These are phyloP conservation scores for Lerista edwardsae DNA, from an alignment of 2,797 vertebrate genomes.

Conservation along the genomic window DNA sequence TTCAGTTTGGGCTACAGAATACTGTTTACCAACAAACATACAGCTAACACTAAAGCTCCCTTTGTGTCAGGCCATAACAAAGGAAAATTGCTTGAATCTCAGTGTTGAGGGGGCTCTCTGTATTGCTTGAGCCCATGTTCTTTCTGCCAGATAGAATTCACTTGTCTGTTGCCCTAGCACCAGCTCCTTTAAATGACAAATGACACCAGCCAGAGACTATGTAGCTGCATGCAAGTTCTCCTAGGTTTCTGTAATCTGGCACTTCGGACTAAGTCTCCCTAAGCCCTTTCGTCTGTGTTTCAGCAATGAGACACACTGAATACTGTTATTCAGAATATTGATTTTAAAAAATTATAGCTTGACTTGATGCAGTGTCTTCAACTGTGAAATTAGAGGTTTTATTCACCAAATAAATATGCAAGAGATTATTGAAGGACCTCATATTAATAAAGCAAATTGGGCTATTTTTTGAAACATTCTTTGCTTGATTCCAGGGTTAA, in stretches of 20 bases:
- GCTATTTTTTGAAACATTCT: background rate
- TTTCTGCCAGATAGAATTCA: background rate
- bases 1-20: background rate
- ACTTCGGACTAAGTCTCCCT: background rate
- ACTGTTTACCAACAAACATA: background rate
- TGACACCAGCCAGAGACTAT: background rate
- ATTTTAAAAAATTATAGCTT: background rate
- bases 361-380: background rate
- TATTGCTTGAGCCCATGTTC: background rate
- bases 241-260: background rate
- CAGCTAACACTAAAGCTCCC: background rate
- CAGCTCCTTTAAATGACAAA: background rate
- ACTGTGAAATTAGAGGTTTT: background rate
- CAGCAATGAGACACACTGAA: background rate
- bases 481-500: background rate
- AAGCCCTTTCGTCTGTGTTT: background rate
- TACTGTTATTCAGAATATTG: background rate
- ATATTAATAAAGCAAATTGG: background rate
- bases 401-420: background rate
- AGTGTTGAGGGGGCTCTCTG: background rate
- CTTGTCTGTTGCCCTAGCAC: background rate
- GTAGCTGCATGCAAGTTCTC: background rate
- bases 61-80: slow-evolving; percentile 5
- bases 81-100: background rate
- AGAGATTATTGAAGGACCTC: background rate